Conservation (phyloP, 2,113 vertebrate genomes). For the Syrmaticus mikado region DNA sequence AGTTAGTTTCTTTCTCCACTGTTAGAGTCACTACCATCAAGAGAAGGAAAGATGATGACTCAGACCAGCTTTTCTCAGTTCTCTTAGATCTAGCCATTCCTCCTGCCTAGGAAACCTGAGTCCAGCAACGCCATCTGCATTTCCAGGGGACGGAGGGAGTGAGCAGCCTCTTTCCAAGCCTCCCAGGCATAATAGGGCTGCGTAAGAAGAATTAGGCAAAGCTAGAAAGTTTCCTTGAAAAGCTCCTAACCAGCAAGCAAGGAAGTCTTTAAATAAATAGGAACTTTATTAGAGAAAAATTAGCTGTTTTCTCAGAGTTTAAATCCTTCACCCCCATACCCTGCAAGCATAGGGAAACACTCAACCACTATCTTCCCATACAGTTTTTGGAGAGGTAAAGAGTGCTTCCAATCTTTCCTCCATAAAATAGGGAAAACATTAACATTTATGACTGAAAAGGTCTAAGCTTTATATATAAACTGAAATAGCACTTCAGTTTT, state of each 20-base stretch:
- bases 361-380: neutral
- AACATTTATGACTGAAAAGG: neutral
- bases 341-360: neutral
- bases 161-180: neutral
- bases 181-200: neutral
- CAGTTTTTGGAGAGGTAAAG: neutral
- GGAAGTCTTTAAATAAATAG: neutral
- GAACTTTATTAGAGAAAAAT: neutral
- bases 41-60: neutral
- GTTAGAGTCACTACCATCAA: neutral
- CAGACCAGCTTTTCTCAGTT: neutral
- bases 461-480: neutral
- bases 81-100: neutral
- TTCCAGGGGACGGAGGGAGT: neutral
- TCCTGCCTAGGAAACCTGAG: neutral
- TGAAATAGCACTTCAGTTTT: neutral
- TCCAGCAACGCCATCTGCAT: neutral
- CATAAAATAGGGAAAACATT: neutral
- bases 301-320: neutral
- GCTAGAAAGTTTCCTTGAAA: neutral
- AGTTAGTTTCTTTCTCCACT: neutral
- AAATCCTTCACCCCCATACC: neutral
- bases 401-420: neutral
- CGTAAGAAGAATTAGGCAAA: neutral
- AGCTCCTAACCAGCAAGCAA: neutral